A percentile compares a stretch with the other conserved stretches of the same genome.
phyloP scores from a whole-genome alignment of 2,113 vertebrate genomes.

The Rhynchomys soricoides region DNA sequence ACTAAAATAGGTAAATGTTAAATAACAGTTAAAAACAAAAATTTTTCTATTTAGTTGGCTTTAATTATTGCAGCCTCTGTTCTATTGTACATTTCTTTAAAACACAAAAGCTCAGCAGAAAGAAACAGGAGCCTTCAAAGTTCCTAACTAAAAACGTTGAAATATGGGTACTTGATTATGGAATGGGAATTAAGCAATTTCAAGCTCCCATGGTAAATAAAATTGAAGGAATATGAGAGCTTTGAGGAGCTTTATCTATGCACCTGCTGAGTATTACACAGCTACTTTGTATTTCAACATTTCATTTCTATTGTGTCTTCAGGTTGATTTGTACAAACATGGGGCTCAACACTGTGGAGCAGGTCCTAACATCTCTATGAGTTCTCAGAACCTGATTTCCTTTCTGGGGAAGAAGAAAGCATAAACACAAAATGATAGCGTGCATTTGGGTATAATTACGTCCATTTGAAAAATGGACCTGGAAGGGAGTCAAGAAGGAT shows the following conservation, averaged over 20 bases:
- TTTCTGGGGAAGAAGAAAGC: conserved; percentile 49
- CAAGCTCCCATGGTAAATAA: not conserved
- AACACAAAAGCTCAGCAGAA: not conserved
- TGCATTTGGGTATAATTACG: not conserved
- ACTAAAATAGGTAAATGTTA: conserved; percentile 14
- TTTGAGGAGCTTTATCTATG: not conserved
- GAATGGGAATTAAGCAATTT: conserved; percentile 24
- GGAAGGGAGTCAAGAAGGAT: not conserved
- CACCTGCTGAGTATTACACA: not conserved
- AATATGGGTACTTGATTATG: not conserved
- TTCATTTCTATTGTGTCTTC: not conserved
- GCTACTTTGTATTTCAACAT: not conserved
- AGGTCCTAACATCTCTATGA: not conserved
- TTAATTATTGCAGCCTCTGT: not conserved
- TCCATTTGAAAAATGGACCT: not conserved
- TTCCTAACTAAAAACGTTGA: not conserved
- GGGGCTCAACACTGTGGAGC: not conserved
- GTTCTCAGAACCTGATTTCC: not conserved
- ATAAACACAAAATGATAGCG: not conserved
- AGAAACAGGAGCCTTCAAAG: not conserved
- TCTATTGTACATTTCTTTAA: not conserved
- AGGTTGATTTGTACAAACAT: not conserved
- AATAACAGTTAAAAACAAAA: not conserved
- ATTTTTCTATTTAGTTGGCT: not conserved
- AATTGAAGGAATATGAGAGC: not conserved